Base-by-base conservation (phyloP, 1,140 invertebrate genomes). In the Rhagoletis pomonella region DNA sequence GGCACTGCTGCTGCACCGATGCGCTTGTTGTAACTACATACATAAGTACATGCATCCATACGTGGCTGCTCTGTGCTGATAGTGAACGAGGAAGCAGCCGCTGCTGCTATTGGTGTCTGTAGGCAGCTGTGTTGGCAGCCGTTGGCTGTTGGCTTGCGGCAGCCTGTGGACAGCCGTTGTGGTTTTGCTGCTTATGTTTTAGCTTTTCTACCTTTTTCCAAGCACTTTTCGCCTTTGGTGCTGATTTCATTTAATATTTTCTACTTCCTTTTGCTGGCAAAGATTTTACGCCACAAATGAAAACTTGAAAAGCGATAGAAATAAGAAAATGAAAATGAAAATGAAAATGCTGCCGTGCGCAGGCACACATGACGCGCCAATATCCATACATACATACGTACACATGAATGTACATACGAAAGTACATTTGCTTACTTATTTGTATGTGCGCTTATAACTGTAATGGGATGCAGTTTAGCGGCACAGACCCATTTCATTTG, bases 91-190 rank as follows among this genome's bases (percentile, higher is more conserved):
- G 60, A 17, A 4, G 60, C 17, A 12, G 60, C 17, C 55, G 47
- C 47, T 47, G 44, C 47, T 91, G 90, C 14, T 42, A 39, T 39
- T 81, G n/a, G n/a, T n/a, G n/a, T n/a, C n/a, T n/a, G n/a, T n/a
- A n/a, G n/a, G n/a, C n/a, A n/a, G n/a, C n/a, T n/a, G n/a, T n/a
- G 44, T 17, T 10, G 73, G 73, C 29, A 47, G 73, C 47, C 55
- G 73, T 3, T 58, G 44, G n/a, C 19, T 81, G 73, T 0, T 29
- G 47, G n/a, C 73, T 81, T 55, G 47, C 73, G 47, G 73, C 73
- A 50, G 17, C 17, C 73, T 81, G 73, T 81, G 73, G 73, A 81
- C 73, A 55, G 50, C 73, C 73, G 73, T 81, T 81, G 73, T 55
- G 73, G 73, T 81, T 81, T 12, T 81, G 50, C 4, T 47, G 73